Conservation (phyloP, 2,888 invertebrate species). For the Pseudanteris insignis region DNA sequence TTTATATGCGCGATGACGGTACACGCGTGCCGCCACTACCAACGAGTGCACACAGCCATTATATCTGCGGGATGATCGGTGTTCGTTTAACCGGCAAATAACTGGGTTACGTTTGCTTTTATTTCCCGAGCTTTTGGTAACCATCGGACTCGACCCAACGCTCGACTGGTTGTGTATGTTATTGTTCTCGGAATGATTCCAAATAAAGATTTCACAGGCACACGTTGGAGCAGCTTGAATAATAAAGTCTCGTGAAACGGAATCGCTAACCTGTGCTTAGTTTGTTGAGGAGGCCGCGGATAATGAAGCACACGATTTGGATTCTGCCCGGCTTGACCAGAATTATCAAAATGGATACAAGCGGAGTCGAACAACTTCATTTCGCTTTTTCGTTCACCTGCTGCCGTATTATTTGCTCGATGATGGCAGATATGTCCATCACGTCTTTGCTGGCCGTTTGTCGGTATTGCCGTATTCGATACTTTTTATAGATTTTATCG, state of each 20-base stretch:
- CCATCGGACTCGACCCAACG: slow-evolving; percentile 28
- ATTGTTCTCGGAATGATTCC: slow-evolving; percentile 67
- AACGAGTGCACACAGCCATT: slow-evolving; percentile 57
- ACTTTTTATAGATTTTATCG: slow-evolving; percentile 48
- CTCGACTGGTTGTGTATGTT: slow-evolving; percentile 58
- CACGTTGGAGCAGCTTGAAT: slow-evolving; percentile 61
- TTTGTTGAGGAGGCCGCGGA: slow-evolving; percentile 41
- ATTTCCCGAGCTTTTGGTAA: slow-evolving; percentile 54
- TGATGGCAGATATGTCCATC: slow-evolving; percentile 47
- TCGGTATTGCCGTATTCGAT: slow-evolving; percentile 47
- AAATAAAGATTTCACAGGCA: slow-evolving; percentile 66
- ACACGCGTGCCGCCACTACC: slow-evolving; percentile 66
- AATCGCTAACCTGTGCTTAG: slow-evolving; percentile 54
- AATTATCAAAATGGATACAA: slow-evolving; percentile 44
- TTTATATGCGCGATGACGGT: slow-evolving; percentile 65
- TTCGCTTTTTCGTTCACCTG: slow-evolving; percentile 20
- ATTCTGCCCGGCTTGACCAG: slow-evolving; percentile 42
- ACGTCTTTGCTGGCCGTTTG: slow-evolving; percentile 43
- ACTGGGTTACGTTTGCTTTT: slow-evolving; percentile 66
- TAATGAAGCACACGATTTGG: slow-evolving; percentile 40
- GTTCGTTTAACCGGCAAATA: slow-evolving; percentile 63
- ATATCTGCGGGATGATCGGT: slow-evolving; percentile 62
- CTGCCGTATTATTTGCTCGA: slow-evolving; percentile 35
- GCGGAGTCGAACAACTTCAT: slow-evolving; percentile 45
- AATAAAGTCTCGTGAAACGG: slow-evolving; percentile 60